Base-by-base conservation (phyloP, 2,888 invertebrate species). In the Gasteruption jaculator region DNA sequence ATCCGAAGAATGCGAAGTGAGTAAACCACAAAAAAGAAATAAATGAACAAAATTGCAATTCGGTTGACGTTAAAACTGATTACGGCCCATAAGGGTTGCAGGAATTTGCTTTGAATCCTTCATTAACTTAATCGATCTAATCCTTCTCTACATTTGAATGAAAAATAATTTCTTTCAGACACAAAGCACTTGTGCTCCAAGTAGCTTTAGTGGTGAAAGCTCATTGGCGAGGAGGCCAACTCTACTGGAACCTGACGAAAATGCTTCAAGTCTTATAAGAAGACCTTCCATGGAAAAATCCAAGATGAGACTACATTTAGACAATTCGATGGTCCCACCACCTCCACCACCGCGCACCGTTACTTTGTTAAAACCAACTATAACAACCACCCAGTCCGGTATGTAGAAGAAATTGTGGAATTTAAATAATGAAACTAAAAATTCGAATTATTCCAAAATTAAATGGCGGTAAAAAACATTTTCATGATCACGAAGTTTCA, bases 341-440 rank as follows among this genome's bases (percentile, higher is more conserved):
- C 68, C 68, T 3, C 66, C 68, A 2, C 68, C 68, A 1, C 66
- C 68, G 2, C 56, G 67, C 21, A 68, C 68, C 3, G 66, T 68
- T 1, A 66, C 68, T n/a, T 39, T 68, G 14, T 45, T 65, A 2
- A 65, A 65, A 46, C 58, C 61, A 12, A 50, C 60, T 3, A n/a
- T n/a, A n/a, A 51, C 52, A 21, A 52, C 54, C 20, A 62, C 51
- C 44, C 53, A 60, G 24, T 46, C 61, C 4, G 64, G 64, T 63
- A n/a, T n/a, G n/a, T n/a, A n/a, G n/a, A 38, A 15, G 35, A 25
- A 2, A 7, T 2, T 7, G 4, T 5, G n/a, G 20, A 26, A 7
- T n/a, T n/a, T n/a, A n/a, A n/a, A n/a, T n/a, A 52, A 45, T 15
- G 7, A 24, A 36, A 36, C 11, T 24, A 36, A 26, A 24, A 11